Base-by-base conservation (phyloP, 2,113 vertebrate species). In the Macroglossus sobrinus region DNA sequence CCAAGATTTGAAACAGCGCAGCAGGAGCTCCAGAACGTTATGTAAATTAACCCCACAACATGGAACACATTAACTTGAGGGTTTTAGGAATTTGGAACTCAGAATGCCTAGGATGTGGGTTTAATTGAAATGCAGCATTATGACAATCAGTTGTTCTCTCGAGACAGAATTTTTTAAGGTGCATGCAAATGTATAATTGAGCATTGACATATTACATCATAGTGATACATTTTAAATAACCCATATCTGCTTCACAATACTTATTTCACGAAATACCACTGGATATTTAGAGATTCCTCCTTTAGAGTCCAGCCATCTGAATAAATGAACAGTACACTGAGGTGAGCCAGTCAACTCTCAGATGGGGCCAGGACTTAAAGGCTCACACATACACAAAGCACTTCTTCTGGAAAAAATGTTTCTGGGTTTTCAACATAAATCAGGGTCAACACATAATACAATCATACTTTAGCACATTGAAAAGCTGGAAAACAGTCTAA, bases 11-110 rank as follows among this genome's bases (percentile, higher is more conserved):
- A 97, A 97, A 89, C 71, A 75, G 66, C 91, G 18, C 75, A 97
- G 95, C 89, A 88, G 96, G 91, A 96, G 89, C 89, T 94, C 89
- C 93, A 94, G 85, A 89, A 88, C 69, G 47, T 92, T 96, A 98
- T 59, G 95, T 95, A 63, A 90, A 98, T 97, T 74, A 98, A 21
- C 63, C 92, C 40, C 9, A 84, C 81, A 98, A 89, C 84, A 92
- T 93, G 96, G 97, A 98, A 97, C 81, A 92, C 24, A 98, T 97
- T 97, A 95, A 38, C 85, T 97, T 84, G 97, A 92, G 93, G 97
- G 66, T 95, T 98, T 97, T 4, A 95, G 64, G 87, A 95, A 98
- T 98, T 94, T 97, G 97, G 96, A 98, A 76, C 64, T 84, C 82
- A 15, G 74, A 97, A 95, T 95, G 91, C 91, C n/a, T 89, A 96